Evolutionary conservation across 2,113 vertebrate genomes (phyloP).

Genomic region (Hassar affinis): DNA sequence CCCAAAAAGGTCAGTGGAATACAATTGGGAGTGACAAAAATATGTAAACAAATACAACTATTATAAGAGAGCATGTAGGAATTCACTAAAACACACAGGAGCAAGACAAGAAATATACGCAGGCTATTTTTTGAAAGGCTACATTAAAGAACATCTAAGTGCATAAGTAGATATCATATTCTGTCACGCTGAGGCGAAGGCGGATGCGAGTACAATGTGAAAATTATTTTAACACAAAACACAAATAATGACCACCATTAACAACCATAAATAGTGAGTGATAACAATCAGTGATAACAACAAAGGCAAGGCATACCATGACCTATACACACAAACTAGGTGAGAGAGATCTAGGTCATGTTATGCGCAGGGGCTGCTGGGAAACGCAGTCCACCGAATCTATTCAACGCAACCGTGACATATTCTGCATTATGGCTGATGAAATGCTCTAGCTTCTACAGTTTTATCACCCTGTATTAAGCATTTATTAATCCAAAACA

Average conservation of each 20-base stretch:
- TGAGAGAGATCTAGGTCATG: too few relatives aligned
- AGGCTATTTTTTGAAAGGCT: neutral
- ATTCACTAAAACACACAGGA: neutral
- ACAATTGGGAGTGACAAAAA: neutral
- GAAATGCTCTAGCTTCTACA: neutral
- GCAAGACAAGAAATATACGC: neutral
- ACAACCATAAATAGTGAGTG: too few relatives aligned
- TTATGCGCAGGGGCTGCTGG: too few relatives aligned
- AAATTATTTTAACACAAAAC: too few relatives aligned
- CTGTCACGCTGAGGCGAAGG: too few relatives aligned
- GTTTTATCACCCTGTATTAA: neutral
- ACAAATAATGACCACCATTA: too few relatives aligned
- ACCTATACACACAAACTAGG: too few relatives aligned
- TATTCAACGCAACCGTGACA: too few relatives aligned
- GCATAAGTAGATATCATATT: neutral
- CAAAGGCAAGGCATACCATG: too few relatives aligned
- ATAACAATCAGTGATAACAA: too few relatives aligned
- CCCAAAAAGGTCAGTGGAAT: conserved; percentile 44
- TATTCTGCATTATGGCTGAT: neutral
- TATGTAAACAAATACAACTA: neutral
- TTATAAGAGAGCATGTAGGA: neutral
- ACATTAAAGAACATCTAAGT: neutral
- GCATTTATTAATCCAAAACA: neutral
- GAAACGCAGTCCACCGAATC: too few relatives aligned
- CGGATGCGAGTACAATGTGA: too few relatives aligned